Percentiles rank a stretch among this genome's conserved stretches.
These are phyloP conservation scores for Drosophila chauvacae DNA, from an alignment of 1,140 invertebrate genomes.

Conservation along the genomic window DNA sequence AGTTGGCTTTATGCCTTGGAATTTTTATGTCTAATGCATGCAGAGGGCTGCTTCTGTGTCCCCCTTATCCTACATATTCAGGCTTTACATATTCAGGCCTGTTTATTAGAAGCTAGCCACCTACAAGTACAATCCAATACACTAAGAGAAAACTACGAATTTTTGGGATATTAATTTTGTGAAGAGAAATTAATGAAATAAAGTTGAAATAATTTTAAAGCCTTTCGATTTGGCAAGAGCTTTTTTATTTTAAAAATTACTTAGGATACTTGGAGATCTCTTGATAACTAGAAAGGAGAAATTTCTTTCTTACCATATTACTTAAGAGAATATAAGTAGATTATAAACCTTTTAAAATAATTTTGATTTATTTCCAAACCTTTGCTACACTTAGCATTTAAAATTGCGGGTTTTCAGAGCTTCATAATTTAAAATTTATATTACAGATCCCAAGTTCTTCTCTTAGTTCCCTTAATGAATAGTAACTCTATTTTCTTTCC, in stretches of 20 bases:
- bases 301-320: too few species aligned
- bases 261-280: too few species aligned
- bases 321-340: not conserved
- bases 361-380: not conserved
- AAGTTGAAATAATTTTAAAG: not conserved
- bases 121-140: slow-evolving; percentile 33
- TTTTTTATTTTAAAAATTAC: too few species aligned
- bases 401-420: not conserved
- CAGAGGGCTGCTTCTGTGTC: slow-evolving; percentile 22
- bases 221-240: too few species aligned
- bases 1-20: slow-evolving; percentile 67
- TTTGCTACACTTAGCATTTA: not conserved
- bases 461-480: too few species aligned
- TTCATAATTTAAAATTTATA: rapidly evolving
- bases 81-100: slow-evolving; percentile 23
- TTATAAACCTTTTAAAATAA: not conserved
- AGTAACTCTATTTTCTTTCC: not conserved
- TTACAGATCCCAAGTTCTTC: too few species aligned
- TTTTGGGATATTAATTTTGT: not conserved
- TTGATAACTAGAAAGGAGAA: too few species aligned
- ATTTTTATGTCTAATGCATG: slow-evolving; percentile 72
- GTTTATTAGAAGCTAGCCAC: slow-evolving; percentile 69
- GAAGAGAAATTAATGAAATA: not conserved
- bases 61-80: slow-evolving; percentile 1
- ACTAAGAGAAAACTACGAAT: not conserved